Base-by-base conservation (phyloP, 2,797 vertebrate species). In the Epinephelus coioides region DNA sequence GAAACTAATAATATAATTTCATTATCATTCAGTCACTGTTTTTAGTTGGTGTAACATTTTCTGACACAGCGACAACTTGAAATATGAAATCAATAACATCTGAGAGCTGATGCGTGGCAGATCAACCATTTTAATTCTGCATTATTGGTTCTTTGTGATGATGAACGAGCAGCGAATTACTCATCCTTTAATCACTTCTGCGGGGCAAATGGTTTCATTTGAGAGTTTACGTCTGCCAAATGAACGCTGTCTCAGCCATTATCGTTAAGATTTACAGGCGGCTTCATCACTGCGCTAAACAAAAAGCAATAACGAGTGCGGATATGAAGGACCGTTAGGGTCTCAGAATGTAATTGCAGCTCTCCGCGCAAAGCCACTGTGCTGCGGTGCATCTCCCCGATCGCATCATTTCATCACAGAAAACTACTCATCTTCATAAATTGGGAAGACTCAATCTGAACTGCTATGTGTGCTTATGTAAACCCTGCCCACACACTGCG, bases 151-250 rank as follows among this genome's bases (percentile, higher is more conserved):
- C 53, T 61, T 69, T 55, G 73, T 62, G 46, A 62, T 70, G 60
- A 74, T 73, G 44, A 82, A 79, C 46, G 60, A 59, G 56, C 65
- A 65, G 51, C 4, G 53, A 76, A 80, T 82, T 56, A 73, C 21
- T 80, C 73, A 68, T 83, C 63, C 47, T 49, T 64, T 78, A 84
- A 87, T 87, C 79, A 75, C 63, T 68, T 77, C 74, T 59, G n/a
- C 0, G 2, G 74, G 51, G 63, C 66, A 74, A 87, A 83, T 30
- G 2, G 73, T 64, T 79, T 78, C 44, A 70, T 47, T 70, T 54
- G 61, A 78, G 74, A 78, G 69, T 87, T 82, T 76, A 67, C 44
- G 5, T 76, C 69, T 76, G 71, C 61, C 54, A 78, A 9, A 83
- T 78, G 53, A 88, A 78, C 6, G 8, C 1, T 4, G 51, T 66